These are phyloP conservation scores for Diglossa cyanea DNA, from an alignment of 2,797 vertebrate species.

Conservation along the genomic window DNA sequence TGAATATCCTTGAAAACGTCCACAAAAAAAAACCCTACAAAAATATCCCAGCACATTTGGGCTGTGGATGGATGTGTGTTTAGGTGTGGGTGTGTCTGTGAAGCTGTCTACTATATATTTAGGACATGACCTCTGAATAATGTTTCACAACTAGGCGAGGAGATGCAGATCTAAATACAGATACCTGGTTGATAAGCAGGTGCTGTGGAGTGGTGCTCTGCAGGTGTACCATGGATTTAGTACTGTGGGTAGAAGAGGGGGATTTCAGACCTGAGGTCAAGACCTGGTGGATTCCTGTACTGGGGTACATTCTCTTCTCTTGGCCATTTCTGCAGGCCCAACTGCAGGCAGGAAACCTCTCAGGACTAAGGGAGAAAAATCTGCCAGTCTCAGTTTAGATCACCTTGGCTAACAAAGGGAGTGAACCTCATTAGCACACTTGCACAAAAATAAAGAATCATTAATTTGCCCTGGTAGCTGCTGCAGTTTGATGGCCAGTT, in stretches of 20 bases:
- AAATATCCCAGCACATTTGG: neutral
- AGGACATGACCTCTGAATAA: neutral
- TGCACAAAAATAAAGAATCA: neutral
- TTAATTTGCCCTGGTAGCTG: neutral
- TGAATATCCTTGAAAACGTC: neutral
- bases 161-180: neutral
- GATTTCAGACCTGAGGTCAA: neutral
- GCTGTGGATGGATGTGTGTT: neutral
- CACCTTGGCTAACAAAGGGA: neutral
- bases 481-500: neutral
- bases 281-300: neutral
- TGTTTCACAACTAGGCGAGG: neutral
- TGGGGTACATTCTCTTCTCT: neutral
- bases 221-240: neutral
- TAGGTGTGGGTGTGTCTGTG: neutral
- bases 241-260: neutral
- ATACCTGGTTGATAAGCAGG: neutral
- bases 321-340: neutral
- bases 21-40: rapidly evolving
- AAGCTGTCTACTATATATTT: neutral
- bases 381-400: neutral
- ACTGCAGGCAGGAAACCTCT: neutral
- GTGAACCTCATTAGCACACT: neutral
- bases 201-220: neutral
- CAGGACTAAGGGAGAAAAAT: neutral